Conservation (phyloP, 2,113 vertebrate genomes). For the Platichthys flesus region DNA sequence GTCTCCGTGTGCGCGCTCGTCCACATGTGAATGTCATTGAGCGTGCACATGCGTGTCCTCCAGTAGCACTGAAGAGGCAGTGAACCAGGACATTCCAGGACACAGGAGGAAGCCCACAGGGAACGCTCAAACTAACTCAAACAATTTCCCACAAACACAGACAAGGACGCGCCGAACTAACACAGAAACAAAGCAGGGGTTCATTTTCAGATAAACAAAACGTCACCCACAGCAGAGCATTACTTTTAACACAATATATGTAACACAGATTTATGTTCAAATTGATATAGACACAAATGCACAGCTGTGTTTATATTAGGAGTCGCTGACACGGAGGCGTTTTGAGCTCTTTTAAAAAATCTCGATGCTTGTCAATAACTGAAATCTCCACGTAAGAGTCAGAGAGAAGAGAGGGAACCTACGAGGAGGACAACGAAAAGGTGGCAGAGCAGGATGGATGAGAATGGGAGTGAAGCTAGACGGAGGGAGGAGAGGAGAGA, state of each 20-base stretch:
- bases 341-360: slow-evolving; percentile 14
- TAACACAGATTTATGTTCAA: background rate
- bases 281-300: background rate
- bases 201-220: background rate
- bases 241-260: background rate
- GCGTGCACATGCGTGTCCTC: slow-evolving; percentile 28
- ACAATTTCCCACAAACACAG: background rate
- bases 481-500: slow-evolving; percentile 39
- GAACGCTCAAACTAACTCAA: slow-evolving; percentile 21
- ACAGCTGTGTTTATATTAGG: background rate
- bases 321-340: slow-evolving; percentile 48
- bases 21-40: slow-evolving; percentile 26
- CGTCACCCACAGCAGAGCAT: background rate
- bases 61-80: slow-evolving; percentile 25
- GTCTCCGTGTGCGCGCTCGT: slow-evolving; percentile 1
- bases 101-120: slow-evolving; percentile 26
- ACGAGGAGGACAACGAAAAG: background rate
- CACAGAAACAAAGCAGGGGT: slow-evolving; percentile 17
- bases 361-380: slow-evolving; percentile 53
- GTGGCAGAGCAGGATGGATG: slow-evolving; percentile 8
- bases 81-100: slow-evolving; percentile 51
- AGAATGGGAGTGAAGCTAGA: slow-evolving; percentile 34
- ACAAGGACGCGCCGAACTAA: slow-evolving; percentile 18
- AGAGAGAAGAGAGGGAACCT: background rate
- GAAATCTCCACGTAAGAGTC: slow-evolving; percentile 9